Percentiles rank a stretch among this genome's conserved stretches.
Conservation (phyloP, 2,888 invertebrate genomes). For the Ommatoiulus sabulosus region DNA sequence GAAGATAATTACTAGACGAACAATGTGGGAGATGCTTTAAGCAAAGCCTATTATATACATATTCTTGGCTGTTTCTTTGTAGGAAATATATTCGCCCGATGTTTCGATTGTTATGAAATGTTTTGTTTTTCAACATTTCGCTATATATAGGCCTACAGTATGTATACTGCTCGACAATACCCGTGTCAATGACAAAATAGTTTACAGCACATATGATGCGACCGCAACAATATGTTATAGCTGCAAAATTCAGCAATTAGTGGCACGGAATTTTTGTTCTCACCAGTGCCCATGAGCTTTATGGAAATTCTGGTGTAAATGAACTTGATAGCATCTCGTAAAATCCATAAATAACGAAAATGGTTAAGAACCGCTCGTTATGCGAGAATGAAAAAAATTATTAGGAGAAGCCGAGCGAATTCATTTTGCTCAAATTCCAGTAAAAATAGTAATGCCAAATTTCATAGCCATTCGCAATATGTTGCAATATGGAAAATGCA, state of each 20-base stretch:
- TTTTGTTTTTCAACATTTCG: neutral
- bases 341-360: constrained; percentile 21
- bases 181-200: neutral
- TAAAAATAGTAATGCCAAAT: neutral
- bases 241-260: neutral
- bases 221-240: neutral
- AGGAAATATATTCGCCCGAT: neutral
- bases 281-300: neutral
- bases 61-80: neutral
- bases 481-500: neutral
- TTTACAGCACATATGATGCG: neutral
- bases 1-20: constrained; percentile 13
- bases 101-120: neutral
- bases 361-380: constrained; percentile 9
- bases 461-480: neutral
- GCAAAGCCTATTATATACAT: neutral
- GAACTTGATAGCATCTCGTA: neutral
- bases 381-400: neutral
- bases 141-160: neutral
- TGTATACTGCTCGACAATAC: neutral
- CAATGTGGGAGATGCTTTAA: neutral
- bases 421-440: constrained; percentile 15
- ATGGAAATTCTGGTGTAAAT: neutral
- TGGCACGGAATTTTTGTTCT: neutral
- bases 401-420: neutral